These are phyloP conservation scores for Apotomis capreana DNA, from an alignment of 2,888 invertebrate genomes.

Conservation along the genomic window DNA sequence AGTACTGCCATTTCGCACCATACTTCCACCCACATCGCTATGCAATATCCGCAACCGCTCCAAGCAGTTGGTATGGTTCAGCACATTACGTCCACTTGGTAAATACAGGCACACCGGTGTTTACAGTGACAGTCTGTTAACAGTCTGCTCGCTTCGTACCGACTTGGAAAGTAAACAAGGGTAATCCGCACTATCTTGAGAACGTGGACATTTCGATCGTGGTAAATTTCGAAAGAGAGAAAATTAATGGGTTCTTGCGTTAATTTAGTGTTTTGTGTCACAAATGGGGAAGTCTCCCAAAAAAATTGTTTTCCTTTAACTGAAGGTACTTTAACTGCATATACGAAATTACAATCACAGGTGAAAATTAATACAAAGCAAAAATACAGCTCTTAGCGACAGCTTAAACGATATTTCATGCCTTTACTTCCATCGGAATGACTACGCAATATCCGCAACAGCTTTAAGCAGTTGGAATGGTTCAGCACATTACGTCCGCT, in stretches of 20 bases:
- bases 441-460: slow-evolving; percentile 18
- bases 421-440: neutral
- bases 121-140: slow-evolving; percentile 76
- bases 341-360: no score
- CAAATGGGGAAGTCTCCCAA: no score
- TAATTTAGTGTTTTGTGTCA: neutral
- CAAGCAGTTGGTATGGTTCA: slow-evolving; percentile 55
- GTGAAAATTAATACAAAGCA: no score
- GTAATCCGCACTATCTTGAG: slow-evolving; percentile 56
- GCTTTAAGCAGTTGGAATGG: slow-evolving; percentile 56
- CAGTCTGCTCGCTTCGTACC: slow-evolving; percentile 77
- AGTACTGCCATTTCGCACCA: neutral
- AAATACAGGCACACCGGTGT: slow-evolving; percentile 79
- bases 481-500: slow-evolving; percentile 66
- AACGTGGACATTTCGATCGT: slow-evolving; percentile 45
- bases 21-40: neutral
- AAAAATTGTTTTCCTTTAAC: no score
- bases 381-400: no score
- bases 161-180: slow-evolving; percentile 73
- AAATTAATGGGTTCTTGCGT: neutral
- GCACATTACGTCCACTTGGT: slow-evolving; percentile 68
- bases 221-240: slow-evolving; percentile 28
- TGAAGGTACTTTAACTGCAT: no score
- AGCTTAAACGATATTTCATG: neutral
- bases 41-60: slow-evolving; percentile 45